Evolutionary conservation across 2,888 invertebrate species (phyloP).

Genomic region (Cephonodes hylas): DNA sequence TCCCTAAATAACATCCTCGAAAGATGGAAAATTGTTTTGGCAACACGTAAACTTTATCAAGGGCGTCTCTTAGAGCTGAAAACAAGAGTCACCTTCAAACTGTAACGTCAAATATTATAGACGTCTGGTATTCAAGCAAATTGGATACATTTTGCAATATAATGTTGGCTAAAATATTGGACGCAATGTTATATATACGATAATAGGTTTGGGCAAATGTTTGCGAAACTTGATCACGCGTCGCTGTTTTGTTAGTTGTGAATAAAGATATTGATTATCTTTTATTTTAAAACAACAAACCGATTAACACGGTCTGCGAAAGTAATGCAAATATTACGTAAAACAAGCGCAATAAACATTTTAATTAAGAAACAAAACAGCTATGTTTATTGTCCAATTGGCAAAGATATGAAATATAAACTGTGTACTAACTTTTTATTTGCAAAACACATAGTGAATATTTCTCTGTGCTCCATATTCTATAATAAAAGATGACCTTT

Average conservation of each 20-base stretch:
- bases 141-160: not conserved
- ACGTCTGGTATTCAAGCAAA: not conserved
- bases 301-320: no score
- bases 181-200: not conserved
- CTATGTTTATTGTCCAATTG: no score
- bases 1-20: not conserved
- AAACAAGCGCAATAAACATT: no score
- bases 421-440: no score
- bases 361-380: no score
- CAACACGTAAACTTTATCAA: not conserved
- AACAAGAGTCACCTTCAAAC: not conserved
- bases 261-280: not conserved
- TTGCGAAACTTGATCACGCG: not conserved
- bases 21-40: not conserved
- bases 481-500: no score
- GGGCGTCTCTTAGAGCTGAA: not conserved
- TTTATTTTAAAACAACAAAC: not conserved
- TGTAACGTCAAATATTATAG: not conserved
- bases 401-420: no score
- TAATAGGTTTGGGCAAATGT: not conserved
- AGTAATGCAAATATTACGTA: no score
- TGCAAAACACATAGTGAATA: no score
- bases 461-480: no score
- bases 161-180: not conserved
- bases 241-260: not conserved